Conservation (phyloP, 2,113 vertebrate genomes). For the Salvelinus alpinus region DNA sequence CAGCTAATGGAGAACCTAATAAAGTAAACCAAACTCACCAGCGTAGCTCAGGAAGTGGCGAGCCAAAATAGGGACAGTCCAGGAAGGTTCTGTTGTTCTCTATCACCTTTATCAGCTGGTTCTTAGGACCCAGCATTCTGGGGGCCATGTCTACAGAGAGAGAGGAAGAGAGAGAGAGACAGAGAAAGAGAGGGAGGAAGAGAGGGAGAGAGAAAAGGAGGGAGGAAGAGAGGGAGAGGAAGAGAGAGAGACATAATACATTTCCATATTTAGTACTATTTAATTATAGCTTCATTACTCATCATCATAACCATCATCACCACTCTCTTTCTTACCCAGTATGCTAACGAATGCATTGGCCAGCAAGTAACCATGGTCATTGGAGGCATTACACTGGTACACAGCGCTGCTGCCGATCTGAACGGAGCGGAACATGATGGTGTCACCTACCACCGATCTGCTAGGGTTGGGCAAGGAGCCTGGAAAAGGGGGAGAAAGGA, state of each 20-base stretch:
- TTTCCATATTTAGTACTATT: too few relatives aligned
- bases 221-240: too few relatives aligned
- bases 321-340: slow-evolving; percentile 74
- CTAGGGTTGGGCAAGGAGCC: slow-evolving; percentile 77
- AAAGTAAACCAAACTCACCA: slow-evolving; percentile 78
- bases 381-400: slow-evolving; percentile 97
- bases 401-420: slow-evolving; percentile 91
- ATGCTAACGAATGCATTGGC: slow-evolving; percentile 94
- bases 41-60: slow-evolving; percentile 86
- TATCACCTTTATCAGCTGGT: slow-evolving; percentile 90
- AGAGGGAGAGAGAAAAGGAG: too few relatives aligned
- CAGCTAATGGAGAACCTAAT: too few relatives aligned
- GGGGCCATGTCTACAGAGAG: slow-evolving; percentile 81
- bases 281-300: background rate
- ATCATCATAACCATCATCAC: background rate
- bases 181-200: background rate
- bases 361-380: slow-evolving; percentile 91
- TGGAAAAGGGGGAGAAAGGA: slow-evolving; percentile 31
- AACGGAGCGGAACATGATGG: slow-evolving; percentile 89
- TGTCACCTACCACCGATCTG: slow-evolving; percentile 84
- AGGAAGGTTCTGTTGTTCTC: slow-evolving; percentile 88
- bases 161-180: background rate
- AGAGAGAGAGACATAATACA: too few relatives aligned
- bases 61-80: slow-evolving; percentile 95
- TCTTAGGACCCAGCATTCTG: slow-evolving; percentile 83